Base-by-base conservation (phyloP, 1,140 invertebrate genomes). In the Argopecten irradians region DNA sequence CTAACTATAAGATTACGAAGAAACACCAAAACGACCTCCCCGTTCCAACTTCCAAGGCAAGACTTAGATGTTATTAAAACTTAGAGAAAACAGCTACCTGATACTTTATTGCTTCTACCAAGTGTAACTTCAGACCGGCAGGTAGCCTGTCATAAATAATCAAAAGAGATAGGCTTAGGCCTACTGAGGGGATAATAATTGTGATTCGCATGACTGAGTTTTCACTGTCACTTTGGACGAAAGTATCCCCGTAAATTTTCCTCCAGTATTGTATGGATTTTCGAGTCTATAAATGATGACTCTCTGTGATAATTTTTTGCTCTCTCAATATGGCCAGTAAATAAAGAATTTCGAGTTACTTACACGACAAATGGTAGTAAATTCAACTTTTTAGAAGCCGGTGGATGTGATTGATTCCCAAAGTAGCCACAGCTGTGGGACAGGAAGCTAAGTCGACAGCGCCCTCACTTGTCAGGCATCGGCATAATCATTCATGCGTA, bases 401-500 rank as follows among this genome's bases (percentile, higher is more conserved):
- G 55, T n/a, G 55, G n/a, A 16, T 19, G 9, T 19, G 19, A 46
- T 46, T n/a, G 1, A 1, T 71, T 71, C n/a, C 55, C 1, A n/a
- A n/a, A 71, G 55, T n/a, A 28, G 55, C 55, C 55, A 71, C 55
- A 71, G 22, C 22, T 71, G n/a, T 71, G 22, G 22, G 1, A 71
- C 55, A 71, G 55, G 55, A 71, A 71, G 55, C 55, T 71, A 71
- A n/a, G 13, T 11, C 22, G 22, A 28, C 22, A 71, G 55, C 55
- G 55, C 55, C 55, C 55, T 71, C 55, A n/a, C 55, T 28, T 71
- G 22, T 16, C 55, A 71, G 28, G 55, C 55, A 71, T 71, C 55
- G 55, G 55, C 55, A 71, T 71, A 71, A 71, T 71, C 55, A n/a
- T 28, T 11, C 55, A 71, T 71, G 55, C 55, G 55, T 71, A 71